Conservation (phyloP, 37 sponge, comb jelly and placozoan species). For the Aplysina aerophoba region DNA sequence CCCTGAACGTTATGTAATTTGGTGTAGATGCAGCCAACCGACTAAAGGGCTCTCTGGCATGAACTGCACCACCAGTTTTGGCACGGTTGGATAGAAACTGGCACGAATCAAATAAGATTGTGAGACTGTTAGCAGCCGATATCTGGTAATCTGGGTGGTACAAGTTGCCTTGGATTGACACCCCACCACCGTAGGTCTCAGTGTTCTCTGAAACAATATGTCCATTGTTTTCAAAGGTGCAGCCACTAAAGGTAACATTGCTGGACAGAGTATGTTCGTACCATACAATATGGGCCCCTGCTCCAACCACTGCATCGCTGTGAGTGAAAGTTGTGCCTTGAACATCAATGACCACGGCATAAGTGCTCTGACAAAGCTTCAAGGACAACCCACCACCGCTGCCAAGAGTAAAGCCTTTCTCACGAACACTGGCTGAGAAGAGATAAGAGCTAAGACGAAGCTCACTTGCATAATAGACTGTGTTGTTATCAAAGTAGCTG, state of each 20-base stretch:
- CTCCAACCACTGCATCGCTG: constrained; percentile 49
- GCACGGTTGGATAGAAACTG: neutral
- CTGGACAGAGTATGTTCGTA: neutral
- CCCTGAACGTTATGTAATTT: neutral
- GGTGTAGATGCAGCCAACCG: neutral
- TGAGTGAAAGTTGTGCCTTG: constrained; percentile 21
- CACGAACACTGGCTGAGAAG: neutral
- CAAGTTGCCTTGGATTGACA: neutral
- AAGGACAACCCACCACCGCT: constrained; percentile 64
- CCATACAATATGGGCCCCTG: constrained; percentile 35
- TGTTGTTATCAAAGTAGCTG: neutral
- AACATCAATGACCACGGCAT: constrained; percentile 33
- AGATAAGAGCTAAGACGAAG: neutral
- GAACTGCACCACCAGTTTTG: neutral
- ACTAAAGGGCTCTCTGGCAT: neutral
- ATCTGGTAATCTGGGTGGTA: no score
- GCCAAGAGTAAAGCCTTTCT: constrained; percentile 23
- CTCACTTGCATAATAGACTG: neutral
- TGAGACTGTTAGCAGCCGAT: neutral
- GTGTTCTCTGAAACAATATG: no score
- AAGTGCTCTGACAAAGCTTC: constrained; percentile 30
- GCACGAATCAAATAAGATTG: neutral
- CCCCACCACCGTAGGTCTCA: neutral
- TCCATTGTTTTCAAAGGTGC: constrained; percentile 38
- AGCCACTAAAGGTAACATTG: constrained; percentile 33